phyloP scores from a whole-genome alignment of 2,113 vertebrate species.

The Protobothrops flavoviridis region DNA sequence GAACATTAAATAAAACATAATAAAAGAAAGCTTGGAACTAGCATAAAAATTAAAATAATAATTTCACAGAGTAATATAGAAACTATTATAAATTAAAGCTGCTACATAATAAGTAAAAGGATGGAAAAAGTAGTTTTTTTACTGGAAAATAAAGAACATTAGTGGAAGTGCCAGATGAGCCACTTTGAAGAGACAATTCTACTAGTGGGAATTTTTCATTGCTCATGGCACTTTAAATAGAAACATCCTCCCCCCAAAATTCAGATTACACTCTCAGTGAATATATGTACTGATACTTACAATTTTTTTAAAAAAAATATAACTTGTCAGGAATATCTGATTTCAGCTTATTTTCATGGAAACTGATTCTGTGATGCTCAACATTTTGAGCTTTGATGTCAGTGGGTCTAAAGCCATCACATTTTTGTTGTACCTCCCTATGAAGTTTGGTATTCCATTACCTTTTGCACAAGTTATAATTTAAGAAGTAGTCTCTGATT shows the following conservation, averaged over 20 bases:
- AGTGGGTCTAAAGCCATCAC: background rate
- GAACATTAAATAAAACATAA: background rate
- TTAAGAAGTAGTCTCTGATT: background rate
- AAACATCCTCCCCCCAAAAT: background rate
- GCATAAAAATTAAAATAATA: background rate
- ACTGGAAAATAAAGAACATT: background rate
- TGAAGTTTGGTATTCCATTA: background rate
- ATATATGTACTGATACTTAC: background rate
- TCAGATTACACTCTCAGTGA: background rate
- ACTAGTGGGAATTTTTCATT: background rate
- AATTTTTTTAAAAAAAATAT: background rate
- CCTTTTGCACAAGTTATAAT: background rate
- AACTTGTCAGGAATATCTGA: slow-evolving; percentile 4
- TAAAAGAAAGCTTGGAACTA: background rate
- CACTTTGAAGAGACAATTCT: background rate
- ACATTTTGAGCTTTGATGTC: background rate
- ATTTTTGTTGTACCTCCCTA: background rate
- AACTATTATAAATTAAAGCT: background rate
- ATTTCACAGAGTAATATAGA: background rate
- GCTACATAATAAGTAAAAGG: background rate
- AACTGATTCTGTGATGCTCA: background rate
- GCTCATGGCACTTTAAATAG: background rate
- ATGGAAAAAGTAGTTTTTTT: background rate
- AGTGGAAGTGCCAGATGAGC: background rate
- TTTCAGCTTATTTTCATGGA: background rate